These are phyloP conservation scores for Glaucidium brasilianum DNA, from an alignment of 2,113 vertebrate species.

Conservation along the genomic window DNA sequence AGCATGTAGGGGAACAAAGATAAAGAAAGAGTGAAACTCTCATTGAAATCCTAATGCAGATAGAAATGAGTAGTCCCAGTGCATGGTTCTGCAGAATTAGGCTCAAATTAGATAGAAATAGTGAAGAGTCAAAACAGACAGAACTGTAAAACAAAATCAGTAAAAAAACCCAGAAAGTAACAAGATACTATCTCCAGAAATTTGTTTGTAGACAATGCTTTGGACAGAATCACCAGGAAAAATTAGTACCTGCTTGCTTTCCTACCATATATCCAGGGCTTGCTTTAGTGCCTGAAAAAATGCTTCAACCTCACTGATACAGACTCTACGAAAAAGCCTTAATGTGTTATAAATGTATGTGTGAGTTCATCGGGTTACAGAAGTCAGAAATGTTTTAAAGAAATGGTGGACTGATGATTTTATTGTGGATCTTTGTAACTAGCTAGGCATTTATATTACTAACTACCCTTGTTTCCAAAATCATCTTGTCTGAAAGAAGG, in stretches of 20 bases:
- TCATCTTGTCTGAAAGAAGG: neutral
- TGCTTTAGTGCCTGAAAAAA: neutral
- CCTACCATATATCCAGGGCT: accelerated
- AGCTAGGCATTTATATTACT: neutral
- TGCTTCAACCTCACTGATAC: neutral
- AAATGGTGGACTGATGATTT: neutral
- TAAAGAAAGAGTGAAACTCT: neutral
- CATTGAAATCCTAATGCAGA: neutral
- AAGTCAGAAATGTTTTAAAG: neutral
- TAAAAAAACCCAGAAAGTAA: neutral
- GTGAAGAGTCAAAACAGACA: neutral
- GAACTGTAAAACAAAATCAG: neutral
- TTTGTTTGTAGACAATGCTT: neutral
- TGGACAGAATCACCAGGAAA: neutral
- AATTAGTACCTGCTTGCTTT: neutral
- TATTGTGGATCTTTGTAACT: neutral
- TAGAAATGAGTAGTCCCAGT: neutral
- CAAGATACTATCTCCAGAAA: neutral
- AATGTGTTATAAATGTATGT: neutral
- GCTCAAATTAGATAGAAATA: neutral
- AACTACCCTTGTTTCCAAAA: neutral
- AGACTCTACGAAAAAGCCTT: neutral
- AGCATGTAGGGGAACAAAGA: neutral
- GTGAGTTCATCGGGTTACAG: neutral
- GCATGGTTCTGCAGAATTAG: neutral